phyloP scores from a whole-genome alignment of 2,113 vertebrate genomes.

The Eurypyga helias region DNA sequence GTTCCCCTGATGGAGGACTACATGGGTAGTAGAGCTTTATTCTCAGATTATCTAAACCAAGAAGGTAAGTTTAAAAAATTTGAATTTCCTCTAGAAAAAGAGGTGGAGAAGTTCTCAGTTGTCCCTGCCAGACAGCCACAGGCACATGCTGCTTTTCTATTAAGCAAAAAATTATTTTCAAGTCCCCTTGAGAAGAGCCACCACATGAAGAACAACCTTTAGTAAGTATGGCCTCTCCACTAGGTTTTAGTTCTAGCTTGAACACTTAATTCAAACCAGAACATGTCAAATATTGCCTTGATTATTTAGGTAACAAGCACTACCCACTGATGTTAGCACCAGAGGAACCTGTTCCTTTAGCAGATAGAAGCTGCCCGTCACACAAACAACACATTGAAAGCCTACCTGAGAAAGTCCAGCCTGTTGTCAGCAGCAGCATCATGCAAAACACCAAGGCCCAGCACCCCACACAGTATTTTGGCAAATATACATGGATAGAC shows the following conservation, averaged over 20 bases:
- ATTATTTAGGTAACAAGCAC: neutral
- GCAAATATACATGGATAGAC: neutral
- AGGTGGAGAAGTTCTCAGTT: neutral
- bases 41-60: neutral
- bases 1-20: neutral
- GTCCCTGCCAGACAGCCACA: neutral
- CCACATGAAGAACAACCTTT: neutral
- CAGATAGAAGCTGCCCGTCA: neutral
- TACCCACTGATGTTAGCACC: neutral
- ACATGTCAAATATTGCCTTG: neutral
- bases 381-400: neutral
- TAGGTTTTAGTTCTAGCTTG: neutral
- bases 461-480: neutral
- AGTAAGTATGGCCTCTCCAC: neutral
- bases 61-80: neutral
- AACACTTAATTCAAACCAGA: neutral
- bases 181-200: neutral
- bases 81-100: neutral
- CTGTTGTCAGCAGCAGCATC: neutral
- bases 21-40: neutral
- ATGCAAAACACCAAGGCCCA: neutral
- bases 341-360: neutral
- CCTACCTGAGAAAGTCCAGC: neutral
- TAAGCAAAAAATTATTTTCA: neutral
- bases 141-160: neutral